Percentiles rank a stretch among this genome's conserved stretches.
Conservation (phyloP, 2,113 vertebrate genomes). For the Falco punctatus region DNA sequence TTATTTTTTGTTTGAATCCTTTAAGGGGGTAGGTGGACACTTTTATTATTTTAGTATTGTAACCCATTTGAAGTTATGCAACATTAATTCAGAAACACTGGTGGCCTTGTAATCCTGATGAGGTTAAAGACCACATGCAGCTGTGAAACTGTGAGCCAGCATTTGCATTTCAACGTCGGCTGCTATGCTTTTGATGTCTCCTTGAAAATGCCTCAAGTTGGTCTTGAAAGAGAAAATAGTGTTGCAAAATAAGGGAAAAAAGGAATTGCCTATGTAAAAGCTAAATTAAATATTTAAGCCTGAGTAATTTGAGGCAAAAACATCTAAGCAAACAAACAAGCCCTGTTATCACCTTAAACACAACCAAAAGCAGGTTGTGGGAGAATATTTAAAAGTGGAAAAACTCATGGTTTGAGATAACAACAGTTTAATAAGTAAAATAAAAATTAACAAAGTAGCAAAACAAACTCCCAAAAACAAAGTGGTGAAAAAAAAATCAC, state of each 20-base stretch:
- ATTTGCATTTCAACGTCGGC: background rate
- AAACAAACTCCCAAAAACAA: background rate
- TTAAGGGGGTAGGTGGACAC: fast-evolving
- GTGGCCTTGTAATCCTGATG: background rate
- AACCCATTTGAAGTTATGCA: background rate
- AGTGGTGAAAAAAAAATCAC: fast-evolving
- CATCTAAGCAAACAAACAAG: background rate
- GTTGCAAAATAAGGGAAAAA: background rate
- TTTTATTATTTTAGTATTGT: background rate
- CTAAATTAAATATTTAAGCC: background rate
- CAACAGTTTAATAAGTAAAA: background rate
- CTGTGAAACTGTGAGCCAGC: background rate
- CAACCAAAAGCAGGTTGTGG: background rate
- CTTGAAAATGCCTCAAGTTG: background rate
- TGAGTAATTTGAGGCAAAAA: background rate
- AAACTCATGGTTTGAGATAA: background rate
- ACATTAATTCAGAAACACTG: slow-evolving; percentile 5
- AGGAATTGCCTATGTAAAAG: background rate
- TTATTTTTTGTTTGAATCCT: background rate
- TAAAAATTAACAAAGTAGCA: background rate
- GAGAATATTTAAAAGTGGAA: background rate
- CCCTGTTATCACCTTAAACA: background rate
- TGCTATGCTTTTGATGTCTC: background rate
- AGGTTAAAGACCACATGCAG: background rate
- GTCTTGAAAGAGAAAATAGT: background rate